phyloP scores from a whole-genome alignment of 35 echinoderm and acorn worm species.

The Nesometra sesokonis region DNA sequence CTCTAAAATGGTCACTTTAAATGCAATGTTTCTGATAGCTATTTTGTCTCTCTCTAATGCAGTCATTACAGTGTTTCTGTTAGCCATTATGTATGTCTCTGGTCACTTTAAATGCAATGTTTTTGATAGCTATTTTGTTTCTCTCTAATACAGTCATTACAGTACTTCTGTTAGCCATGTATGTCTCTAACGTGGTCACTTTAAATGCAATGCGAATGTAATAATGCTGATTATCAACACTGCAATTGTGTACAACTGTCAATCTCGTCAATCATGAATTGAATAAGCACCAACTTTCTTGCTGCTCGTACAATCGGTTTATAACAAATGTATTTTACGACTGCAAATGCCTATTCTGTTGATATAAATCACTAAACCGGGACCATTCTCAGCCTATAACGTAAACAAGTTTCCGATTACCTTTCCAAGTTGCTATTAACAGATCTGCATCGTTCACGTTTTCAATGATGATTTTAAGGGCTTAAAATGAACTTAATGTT shows the following conservation, averaged over 20 bases:
- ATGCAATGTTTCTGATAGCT: too few species aligned
- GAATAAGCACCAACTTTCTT: not conserved
- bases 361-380: not conserved
- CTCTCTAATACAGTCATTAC: too few species aligned
- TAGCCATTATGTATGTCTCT: too few species aligned
- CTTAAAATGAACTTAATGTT: not conserved
- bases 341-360: not conserved
- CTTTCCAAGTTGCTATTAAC: not conserved
- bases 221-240: not conserved
- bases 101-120: too few species aligned
- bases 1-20: too few species aligned
- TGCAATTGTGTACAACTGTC: not conserved
- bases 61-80: too few species aligned
- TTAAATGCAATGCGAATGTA: not conserved
- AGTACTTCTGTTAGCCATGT: too few species aligned
- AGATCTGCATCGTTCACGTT: too few species aligned
- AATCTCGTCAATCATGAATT: not conserved
- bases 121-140: too few species aligned
- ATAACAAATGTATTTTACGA: not conserved
- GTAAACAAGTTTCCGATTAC: not conserved
- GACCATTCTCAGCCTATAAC: not conserved
- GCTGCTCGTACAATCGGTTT: not conserved
- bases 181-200: not conserved
- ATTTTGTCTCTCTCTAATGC: too few species aligned
- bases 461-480: not conserved